Evolutionary conservation across 2,113 vertebrate species (phyloP).

Genomic region (Cyanocitta stelleri): DNA sequence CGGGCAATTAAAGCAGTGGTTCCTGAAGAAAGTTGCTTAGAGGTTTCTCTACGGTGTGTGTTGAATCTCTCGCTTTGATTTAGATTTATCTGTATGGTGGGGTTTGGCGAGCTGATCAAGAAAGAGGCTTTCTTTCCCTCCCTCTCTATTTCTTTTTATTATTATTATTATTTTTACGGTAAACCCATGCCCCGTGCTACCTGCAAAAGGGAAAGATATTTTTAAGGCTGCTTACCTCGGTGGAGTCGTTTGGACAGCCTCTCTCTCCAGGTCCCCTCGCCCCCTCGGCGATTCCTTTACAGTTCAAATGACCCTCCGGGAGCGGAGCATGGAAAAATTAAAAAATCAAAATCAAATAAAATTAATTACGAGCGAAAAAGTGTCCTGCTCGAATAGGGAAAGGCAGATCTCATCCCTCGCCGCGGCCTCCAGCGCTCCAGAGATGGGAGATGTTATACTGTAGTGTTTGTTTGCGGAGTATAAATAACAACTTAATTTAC

Average conservation of each 20-base stretch:
- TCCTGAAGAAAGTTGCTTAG: conserved; percentile 60
- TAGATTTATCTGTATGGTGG: neutral
- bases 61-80: neutral
- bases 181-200: neutral
- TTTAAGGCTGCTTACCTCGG: conserved; percentile 71
- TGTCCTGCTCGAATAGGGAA: conserved; percentile 55
- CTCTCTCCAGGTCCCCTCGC: conserved; percentile 46
- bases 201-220: neutral
- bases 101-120: neutral
- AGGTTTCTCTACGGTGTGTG: neutral
- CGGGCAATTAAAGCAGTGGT: neutral
- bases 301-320: conserved; percentile 65
- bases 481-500: conserved; percentile 62
- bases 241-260: conserved; percentile 48
- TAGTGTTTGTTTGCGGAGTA: conserved; percentile 9
- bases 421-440: conserved; percentile 43
- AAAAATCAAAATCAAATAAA: conserved; percentile 52
- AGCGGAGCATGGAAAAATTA: conserved; percentile 32
- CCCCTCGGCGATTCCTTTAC: conserved; percentile 59
- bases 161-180: neutral
- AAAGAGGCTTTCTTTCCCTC: neutral
- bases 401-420: conserved; percentile 67
- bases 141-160: too few species aligned
- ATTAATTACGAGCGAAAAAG: conserved; percentile 54
- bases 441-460: conserved; percentile 17